These are phyloP conservation scores for Coregonus ussuriensis DNA, from an alignment of 2,797 vertebrate species.

Conservation along the genomic window DNA sequence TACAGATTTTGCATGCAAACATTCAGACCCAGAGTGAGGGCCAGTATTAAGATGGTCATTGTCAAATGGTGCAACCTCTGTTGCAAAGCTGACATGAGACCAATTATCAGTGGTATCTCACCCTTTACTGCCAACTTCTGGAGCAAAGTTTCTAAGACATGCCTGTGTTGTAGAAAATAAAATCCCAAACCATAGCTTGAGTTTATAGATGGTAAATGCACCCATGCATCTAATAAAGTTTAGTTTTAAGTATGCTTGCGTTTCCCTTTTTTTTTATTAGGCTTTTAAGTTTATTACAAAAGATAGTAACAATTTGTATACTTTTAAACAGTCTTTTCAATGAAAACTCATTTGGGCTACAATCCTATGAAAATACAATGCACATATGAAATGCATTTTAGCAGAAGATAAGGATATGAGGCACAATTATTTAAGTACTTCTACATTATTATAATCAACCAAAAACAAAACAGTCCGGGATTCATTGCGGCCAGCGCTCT, in stretches of 20 bases:
- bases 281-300: neutral
- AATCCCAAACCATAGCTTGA: slow-evolving; percentile 4
- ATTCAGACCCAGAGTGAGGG: no score
- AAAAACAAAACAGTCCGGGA: no score
- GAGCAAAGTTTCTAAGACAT: slow-evolving; percentile 7
- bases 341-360: no score
- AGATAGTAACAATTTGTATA: neutral
- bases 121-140: neutral
- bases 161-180: neutral
- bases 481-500: no score
- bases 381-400: no score
- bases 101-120: neutral
- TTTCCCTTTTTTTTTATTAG: neutral
- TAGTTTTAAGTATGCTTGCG: slow-evolving; percentile 35
- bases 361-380: no score
- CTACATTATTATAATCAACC: no score
- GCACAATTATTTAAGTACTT: no score
- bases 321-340: no score
- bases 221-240: slow-evolving; percentile 56
- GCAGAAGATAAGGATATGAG: neutral
- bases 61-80: neutral
- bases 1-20: neutral
- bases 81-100: neutral
- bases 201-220: slow-evolving; percentile 29
- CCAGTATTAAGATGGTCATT: no score